Evolutionary conservation across 2,797 vertebrate genomes (phyloP).

Genomic region (Hydrophis major): DNA sequence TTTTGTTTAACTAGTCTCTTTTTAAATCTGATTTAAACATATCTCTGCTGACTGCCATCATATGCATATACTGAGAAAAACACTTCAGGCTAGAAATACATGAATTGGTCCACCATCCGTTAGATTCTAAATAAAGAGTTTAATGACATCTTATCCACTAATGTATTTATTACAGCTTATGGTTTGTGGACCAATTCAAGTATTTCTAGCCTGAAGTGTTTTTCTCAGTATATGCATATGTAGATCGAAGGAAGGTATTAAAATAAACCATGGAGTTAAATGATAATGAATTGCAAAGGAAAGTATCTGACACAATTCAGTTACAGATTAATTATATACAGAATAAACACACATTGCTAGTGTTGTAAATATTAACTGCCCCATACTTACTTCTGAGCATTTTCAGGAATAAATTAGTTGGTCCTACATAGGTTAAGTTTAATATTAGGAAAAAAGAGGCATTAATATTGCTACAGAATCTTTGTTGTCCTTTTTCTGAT

Average conservation of each 20-base stretch:
- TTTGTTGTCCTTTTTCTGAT: conserved; percentile 4
- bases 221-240: background rate
- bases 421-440: background rate
- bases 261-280: background rate
- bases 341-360: background rate
- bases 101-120: background rate
- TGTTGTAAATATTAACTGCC: background rate
- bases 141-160: background rate
- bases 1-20: background rate
- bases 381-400: background rate
- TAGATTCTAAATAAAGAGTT: background rate
- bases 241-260: background rate
- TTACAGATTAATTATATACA: background rate
- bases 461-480: background rate
- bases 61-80: background rate
- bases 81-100: background rate
- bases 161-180: background rate
- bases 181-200: background rate
- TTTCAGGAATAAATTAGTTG: background rate
- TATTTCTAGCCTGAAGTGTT: background rate
- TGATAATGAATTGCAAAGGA: background rate
- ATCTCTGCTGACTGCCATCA: background rate
- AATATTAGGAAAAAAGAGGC: background rate
- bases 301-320: background rate
- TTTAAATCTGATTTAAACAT: background rate